Percentiles rank a stretch among this genome's conserved stretches.
Evolutionary conservation across 2,888 invertebrate genomes (phyloP).

Genomic region (Cylindroiulus punctatus): DNA sequence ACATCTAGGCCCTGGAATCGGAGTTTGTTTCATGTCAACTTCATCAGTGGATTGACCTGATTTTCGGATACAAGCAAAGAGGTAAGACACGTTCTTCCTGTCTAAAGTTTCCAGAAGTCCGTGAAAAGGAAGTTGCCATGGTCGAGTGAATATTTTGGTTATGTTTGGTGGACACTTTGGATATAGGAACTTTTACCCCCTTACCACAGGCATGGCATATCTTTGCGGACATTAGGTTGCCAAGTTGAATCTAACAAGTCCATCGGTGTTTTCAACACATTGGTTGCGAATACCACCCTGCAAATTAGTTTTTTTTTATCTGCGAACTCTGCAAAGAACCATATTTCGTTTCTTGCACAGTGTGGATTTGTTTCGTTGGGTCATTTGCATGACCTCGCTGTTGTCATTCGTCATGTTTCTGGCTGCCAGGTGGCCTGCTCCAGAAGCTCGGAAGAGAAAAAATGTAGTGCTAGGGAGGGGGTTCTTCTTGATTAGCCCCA

Average conservation of each 20-base stretch:
- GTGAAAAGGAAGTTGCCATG: background rate
- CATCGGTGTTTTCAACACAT: too few relatives aligned
- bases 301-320: too few relatives aligned
- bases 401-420: background rate
- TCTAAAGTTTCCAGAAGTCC: background rate
- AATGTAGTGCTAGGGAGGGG: background rate
- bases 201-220: too few relatives aligned
- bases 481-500: constrained; percentile 33
- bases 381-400: background rate
- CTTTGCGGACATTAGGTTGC: too few relatives aligned
- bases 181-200: too few relatives aligned
- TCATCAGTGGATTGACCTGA: constrained; percentile 99
- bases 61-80: constrained; percentile 99
- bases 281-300: too few relatives aligned
- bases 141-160: too few relatives aligned
- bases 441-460: background rate
- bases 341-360: background rate
- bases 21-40: constrained; percentile 99
- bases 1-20: constrained; percentile 86
- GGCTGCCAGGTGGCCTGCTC: constrained; percentile 6
- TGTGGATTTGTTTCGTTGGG: background rate
- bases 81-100: constrained; percentile 69
- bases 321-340: background rate
- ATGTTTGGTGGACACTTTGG: too few relatives aligned
- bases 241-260: too few relatives aligned